Percentiles rank a stretch among this genome's conserved stretches.
Evolutionary conservation across 2,113 vertebrate genomes (phyloP).

Genomic region (Piprites chloris): DNA sequence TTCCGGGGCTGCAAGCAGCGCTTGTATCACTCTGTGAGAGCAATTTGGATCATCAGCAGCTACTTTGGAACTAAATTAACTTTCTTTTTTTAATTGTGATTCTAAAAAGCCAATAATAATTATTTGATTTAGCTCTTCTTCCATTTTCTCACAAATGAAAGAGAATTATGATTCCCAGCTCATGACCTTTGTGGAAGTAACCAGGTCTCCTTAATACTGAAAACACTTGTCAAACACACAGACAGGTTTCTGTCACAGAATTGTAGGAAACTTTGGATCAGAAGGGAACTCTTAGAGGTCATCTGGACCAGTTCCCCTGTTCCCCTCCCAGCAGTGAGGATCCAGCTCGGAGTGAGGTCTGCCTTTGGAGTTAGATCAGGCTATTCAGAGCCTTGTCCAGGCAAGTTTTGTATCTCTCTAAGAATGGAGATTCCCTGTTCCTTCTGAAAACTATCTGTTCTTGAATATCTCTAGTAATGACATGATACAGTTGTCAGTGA

Average conservation of each 20-base stretch:
- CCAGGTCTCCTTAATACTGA: neutral
- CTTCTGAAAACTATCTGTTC: neutral
- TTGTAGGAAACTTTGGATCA: neutral
- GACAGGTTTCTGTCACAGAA: neutral
- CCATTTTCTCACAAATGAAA: neutral
- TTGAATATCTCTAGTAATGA: neutral
- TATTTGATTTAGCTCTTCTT: neutral
- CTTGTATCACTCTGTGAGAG: neutral
- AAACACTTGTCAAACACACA: neutral
- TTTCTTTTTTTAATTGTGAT: neutral
- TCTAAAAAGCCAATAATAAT: neutral
- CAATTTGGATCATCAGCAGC: neutral
- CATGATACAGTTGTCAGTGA: neutral
- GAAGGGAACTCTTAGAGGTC: neutral
- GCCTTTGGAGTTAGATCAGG: neutral
- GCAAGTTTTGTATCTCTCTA: neutral
- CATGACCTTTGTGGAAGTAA: neutral
- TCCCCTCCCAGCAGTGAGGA: neutral
- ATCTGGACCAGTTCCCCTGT: neutral
- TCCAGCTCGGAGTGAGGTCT: neutral
- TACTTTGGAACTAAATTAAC: neutral
- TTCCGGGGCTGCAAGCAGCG: neutral
- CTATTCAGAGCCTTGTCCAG: neutral
- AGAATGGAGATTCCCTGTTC: neutral
- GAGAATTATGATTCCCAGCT: neutral